Conservation (phyloP, 2,113 vertebrate genomes). For the Limnothrissa miodon region DNA sequence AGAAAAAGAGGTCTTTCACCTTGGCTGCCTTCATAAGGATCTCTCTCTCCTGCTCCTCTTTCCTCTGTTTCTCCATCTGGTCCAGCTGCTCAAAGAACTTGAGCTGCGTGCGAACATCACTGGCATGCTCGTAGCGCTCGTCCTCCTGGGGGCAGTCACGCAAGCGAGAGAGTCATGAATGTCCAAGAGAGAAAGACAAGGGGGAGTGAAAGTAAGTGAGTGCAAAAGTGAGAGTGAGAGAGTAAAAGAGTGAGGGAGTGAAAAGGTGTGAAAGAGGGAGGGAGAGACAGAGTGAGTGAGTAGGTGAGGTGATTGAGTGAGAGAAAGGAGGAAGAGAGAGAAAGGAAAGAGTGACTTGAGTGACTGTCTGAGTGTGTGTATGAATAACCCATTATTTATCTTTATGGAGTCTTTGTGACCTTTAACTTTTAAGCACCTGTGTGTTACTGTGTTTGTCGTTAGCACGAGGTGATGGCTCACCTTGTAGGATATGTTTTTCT, state of each 20-base stretch:
- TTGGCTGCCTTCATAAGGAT: constrained; percentile 90
- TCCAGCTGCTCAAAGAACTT: constrained; percentile 92
- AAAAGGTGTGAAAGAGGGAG: too few species aligned
- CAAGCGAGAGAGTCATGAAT: neutral
- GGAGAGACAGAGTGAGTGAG: too few species aligned
- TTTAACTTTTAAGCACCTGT: neutral
- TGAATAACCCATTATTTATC: neutral
- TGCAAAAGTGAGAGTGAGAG: too few species aligned
- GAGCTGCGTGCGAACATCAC: constrained; percentile 83
- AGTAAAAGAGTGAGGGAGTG: too few species aligned
- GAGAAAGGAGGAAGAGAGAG: neutral
- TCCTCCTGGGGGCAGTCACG: constrained; percentile 76
- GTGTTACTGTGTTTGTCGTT: neutral
- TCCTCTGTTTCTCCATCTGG: constrained; percentile 89
- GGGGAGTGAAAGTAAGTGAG: too few species aligned
- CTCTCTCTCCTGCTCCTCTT: constrained; percentile 90
- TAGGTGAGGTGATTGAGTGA: too few species aligned
- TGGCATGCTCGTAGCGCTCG: constrained; percentile 78
- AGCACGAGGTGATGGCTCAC: constrained; percentile 68
- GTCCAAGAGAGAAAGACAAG: neutral
- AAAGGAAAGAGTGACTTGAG: neutral
- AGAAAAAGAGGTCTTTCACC: constrained; percentile 55
- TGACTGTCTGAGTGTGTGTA: neutral
- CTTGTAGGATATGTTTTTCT: constrained; percentile 85
- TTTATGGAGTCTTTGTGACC: neutral